phyloP scores from a whole-genome alignment of 2,113 vertebrate genomes.

The Fukomys damarensis region DNA sequence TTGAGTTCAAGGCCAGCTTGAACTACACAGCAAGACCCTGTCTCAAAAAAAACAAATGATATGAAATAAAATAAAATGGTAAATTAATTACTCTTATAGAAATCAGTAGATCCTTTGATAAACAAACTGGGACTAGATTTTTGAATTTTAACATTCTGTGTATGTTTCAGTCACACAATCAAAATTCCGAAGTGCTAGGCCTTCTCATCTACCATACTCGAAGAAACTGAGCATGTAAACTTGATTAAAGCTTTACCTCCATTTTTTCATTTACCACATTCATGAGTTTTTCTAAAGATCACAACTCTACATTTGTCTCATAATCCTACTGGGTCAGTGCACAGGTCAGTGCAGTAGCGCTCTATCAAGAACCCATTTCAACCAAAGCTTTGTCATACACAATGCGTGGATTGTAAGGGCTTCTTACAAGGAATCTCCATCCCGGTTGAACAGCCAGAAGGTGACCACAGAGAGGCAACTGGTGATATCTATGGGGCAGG shows the following conservation, averaged over 20 bases:
- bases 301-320: too few relatives aligned
- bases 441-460: background rate
- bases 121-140: background rate
- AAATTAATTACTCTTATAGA: background rate
- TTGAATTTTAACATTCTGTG: background rate
- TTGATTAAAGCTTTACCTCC: background rate
- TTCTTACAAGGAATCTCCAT: background rate
- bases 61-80: background rate
- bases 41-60: background rate
- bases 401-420: background rate
- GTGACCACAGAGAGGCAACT: background rate
- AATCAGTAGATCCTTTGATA: background rate
- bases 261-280: background rate
- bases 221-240: background rate
- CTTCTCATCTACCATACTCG: background rate
- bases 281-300: background rate
- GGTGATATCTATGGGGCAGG: background rate
- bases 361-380: background rate
- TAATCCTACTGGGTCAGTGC: too few relatives aligned
- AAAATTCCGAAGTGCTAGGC: background rate
- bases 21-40: too few relatives aligned
- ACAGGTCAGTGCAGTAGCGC: fast-evolving
- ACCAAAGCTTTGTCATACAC: background rate
- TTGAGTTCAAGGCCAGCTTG: too few relatives aligned
- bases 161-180: background rate